Base-by-base conservation (phyloP, 2,113 vertebrate species). In the Thunnus maccoyii region DNA sequence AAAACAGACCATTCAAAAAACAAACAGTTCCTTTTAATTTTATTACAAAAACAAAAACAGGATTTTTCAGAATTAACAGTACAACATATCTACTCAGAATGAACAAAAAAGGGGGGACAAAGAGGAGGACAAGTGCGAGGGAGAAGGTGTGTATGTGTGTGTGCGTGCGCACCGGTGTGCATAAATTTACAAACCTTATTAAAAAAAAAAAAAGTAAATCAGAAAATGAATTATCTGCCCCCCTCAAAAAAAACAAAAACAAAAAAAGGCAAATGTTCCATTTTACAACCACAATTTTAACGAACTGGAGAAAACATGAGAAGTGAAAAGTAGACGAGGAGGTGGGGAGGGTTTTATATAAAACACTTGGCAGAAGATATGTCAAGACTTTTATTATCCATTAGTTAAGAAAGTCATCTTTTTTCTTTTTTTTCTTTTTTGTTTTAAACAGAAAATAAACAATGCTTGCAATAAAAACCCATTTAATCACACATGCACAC, bases 41-140 rank as follows among this genome's bases (percentile, higher is more conserved):
- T 93, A 92, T 93, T 93, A 92, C 90, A 93, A 91, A 93, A 91
- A 90, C 75, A 91, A 88, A 92, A 92, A 90, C 70, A 63, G 36
- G 72, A 83, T 86, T 87, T 90, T 88, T 87, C 64, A 87, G 88
- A 93, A 90, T 90, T 67, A 86, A 90, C 84, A 91, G 83, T 88
- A 90, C 83, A 90, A 90, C 90, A 88, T 67, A 82, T 84, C 92
- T 92, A 93, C 83, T 85, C 54, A 51, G 60, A 88, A 84, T 58
- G 27, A 72, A 89, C 64, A 65, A 44, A 78, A 84, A 44, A 50
- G 5, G 15, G 22, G 50, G 18, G 22, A 30, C 16, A 64, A 48
- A 63, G 54, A n/a, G 50, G 30, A 64, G 69, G 73, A 84, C 78
- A 80, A 85, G 78, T 76, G 80, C 46, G 58, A 56, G 72, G 55